Base-by-base conservation (phyloP, 1,140 invertebrate genomes). In the Littorina saxatilis region DNA sequence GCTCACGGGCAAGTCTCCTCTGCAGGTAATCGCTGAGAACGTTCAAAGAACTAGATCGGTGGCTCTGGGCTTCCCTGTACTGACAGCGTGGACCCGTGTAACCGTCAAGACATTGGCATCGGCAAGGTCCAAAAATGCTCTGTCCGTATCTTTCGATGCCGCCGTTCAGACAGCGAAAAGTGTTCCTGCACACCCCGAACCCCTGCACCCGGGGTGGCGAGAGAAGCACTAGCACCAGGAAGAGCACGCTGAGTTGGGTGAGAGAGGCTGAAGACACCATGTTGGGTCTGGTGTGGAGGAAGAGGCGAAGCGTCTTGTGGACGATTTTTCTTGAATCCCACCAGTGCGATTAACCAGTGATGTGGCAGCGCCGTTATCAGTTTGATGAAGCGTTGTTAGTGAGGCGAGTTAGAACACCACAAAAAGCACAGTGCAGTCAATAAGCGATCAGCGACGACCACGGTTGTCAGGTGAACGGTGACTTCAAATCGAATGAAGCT, bases 71-170 rank as follows among this genome's bases (percentile, higher is more conserved):
- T 27, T 78, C 55, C 1, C 76, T 32, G 76, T 78, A 78, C 76
- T 78, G 76, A 58, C 76, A 66, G 55, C 75, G 76, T 3, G 76
- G 76, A 2, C 76, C 76, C 17, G 76, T 78, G 76, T 78, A 78
- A n/a, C 76, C 76, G 0, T 15, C 9, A 23, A 20, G 76, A 43
- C 76, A 78, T 3, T 32, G 32, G 55, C 76, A 78, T 3, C 76
- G 76, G 39, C 76, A 78, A 9, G 76, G 52, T 15, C 37, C 39
- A 27, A 78, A 78, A 58, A 78, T 78, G 76, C 58, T 63, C 39
- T 78, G 76, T 0, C 76, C 76, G 76, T 78, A 78, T n/a, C 58
- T 29, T 58, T 78, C 76, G 37, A 39, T 58, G 5, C 76, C 76
- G 58, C 76, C 76, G 39, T 78, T 78, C 7, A 63, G 55, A 37